A percentile compares a stretch with the other conserved stretches of the same genome.
phyloP scores from a whole-genome alignment of 2,888 invertebrate species.

The Eugnorisma glareosa region DNA sequence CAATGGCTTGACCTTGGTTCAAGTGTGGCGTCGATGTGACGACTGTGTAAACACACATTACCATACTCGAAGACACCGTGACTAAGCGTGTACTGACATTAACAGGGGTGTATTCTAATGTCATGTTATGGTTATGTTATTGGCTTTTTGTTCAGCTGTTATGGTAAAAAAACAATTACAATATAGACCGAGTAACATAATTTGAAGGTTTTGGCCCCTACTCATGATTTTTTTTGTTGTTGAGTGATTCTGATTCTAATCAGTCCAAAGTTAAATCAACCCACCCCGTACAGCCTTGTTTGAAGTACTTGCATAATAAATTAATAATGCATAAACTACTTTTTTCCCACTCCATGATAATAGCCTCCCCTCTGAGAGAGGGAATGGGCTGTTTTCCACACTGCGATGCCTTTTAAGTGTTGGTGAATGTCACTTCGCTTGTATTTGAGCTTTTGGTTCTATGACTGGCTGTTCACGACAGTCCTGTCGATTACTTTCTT shows the following conservation, averaged over 20 bases:
- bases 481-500: neutral
- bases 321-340: neutral
- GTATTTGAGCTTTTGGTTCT: neutral
- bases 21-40: slow-evolving; percentile 75
- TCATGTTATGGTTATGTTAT: slow-evolving; percentile 24
- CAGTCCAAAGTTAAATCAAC: neutral
- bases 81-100: slow-evolving; percentile 73
- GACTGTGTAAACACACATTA: slow-evolving; percentile 83
- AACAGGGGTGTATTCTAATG: slow-evolving; percentile 63
- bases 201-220: neutral
- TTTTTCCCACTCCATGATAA: neutral
- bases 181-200: neutral
- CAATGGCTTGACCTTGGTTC: slow-evolving; percentile 78
- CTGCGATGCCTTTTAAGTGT: neutral
- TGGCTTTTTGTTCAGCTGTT: slow-evolving; percentile 18
- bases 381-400: neutral
- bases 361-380: neutral
- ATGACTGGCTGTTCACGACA: neutral
- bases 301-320: neutral
- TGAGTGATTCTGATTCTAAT: neutral
- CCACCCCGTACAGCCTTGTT: neutral
- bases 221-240: neutral
- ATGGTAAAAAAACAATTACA: neutral
- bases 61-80: slow-evolving; percentile 78
- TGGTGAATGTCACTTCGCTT: neutral